Evolutionary conservation across 1,140 invertebrate genomes (phyloP), one percentile per base, ranked within the genome.

Genomic region (Drosophila oshimai): DNA sequence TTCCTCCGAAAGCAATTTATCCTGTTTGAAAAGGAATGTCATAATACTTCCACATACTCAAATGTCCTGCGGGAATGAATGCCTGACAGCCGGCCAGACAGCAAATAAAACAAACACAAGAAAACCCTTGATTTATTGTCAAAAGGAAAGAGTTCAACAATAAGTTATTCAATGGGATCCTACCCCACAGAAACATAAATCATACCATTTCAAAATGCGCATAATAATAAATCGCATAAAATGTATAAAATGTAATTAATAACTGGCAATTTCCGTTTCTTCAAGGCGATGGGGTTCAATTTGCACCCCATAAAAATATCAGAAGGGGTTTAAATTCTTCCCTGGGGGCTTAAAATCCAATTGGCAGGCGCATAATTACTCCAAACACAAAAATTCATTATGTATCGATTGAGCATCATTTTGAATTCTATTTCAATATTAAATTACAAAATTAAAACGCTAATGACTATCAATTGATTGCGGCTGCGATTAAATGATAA

Each of bases 211-310:
- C 51, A 67, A 53, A 60, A 74, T 60, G 62, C 72, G 51, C 50
- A 79, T 44, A 76, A 62, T 60, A 62, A 77, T 74, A 75, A 71
- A 71, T 65, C 37, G 70, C 37, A 36, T 33, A 57, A 70, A 68
- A 70, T 70, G 67, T 70, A 57, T 73, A 62, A 65, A 76, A 69
- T 69, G 73, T 74, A 84, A 83, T 83, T 83, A 78, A 78, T 84
- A 83, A 78, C 67, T 20, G 73, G 62, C 57, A 60, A 78, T 83
- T 75, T 80, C 76, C 71, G 69, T 5, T 24, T 7, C 47, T 45
- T 37, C 5, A 31, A 53, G 61, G 6, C 34, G 34, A 6, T 24
- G 24, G 12, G 10, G 31, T 18, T 26, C 1, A n/a, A 13, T 12
- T 41, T 2, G 17, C 13, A 6, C 13, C 39, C 13, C 15, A 10